Conservation (phyloP, 2,888 invertebrate genomes). For the Neria commutata region DNA sequence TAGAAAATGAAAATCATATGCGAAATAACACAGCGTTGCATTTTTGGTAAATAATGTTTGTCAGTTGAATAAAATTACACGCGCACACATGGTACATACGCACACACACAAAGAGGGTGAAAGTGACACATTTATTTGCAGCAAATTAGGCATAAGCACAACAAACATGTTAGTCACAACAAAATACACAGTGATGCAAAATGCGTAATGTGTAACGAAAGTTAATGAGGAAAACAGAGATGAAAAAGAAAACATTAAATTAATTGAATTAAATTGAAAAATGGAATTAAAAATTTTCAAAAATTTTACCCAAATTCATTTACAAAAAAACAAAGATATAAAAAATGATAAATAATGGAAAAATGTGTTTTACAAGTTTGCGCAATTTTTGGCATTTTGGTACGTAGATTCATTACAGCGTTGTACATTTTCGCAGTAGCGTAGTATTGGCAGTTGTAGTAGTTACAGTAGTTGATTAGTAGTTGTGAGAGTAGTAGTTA, state of each 20-base stretch:
- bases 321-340: constrained; percentile 11
- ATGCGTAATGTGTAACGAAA: not conserved
- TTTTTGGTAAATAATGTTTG: not conserved
- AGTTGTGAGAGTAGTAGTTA: not conserved
- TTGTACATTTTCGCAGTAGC: too few species aligned
- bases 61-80: not conserved
- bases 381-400: constrained; percentile 9
- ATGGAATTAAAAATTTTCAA: constrained; percentile 20
- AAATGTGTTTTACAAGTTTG: too few species aligned
- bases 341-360: constrained; percentile 13
- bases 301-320: constrained; percentile 17
- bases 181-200: not conserved
- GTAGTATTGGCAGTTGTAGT: too few species aligned
- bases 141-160: constrained; percentile 18
- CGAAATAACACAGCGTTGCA: not conserved
- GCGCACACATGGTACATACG: constrained; percentile 10
- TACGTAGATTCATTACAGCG: too few species aligned
- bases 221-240: not conserved
- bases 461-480: too few species aligned
- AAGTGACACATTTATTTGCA: constrained; percentile 7
- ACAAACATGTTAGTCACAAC: constrained; percentile 25
- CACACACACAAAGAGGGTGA: constrained; percentile 7
- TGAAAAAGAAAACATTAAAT: not conserved
- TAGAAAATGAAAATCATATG: not conserved
- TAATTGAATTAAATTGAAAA: constrained; percentile 14